Conservation (phyloP, 2,888 invertebrate genomes). For the Scaptomyza parva region DNA sequence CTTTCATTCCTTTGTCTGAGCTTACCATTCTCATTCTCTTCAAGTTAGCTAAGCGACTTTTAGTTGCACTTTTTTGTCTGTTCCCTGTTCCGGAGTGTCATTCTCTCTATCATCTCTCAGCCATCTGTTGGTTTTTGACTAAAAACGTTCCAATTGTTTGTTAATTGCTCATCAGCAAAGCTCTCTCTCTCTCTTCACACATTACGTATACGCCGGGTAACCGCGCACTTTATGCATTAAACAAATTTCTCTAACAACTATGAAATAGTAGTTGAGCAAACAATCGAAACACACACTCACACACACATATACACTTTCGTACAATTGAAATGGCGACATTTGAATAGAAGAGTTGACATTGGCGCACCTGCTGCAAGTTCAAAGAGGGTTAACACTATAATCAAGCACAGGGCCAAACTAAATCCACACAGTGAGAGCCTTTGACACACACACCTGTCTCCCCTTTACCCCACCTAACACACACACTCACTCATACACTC, state of each 20-base stretch:
- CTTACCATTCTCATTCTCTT: background rate
- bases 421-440: constrained; percentile 43
- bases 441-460: constrained; percentile 35
- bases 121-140: constrained; percentile 60
- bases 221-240: constrained; percentile 66
- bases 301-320: constrained; percentile 10
- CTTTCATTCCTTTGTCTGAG: background rate
- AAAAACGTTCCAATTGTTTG: constrained; percentile 74
- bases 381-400: constrained; percentile 75
- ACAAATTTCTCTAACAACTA: constrained; percentile 70
- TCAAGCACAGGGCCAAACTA: constrained; percentile 59
- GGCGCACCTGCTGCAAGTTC: constrained; percentile 73
- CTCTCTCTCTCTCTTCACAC: constrained; percentile 47
- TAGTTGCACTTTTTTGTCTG: constrained; percentile 2
- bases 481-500: constrained; percentile 39
- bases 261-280: constrained; percentile 68
- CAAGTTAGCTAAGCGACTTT: constrained; percentile 16
- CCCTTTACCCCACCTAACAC: constrained; percentile 12
- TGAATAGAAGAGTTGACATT: constrained; percentile 55
- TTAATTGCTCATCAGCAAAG: constrained; percentile 73
- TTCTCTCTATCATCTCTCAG: constrained; percentile 29
- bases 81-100: constrained; percentile 17
- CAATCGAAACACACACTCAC: constrained; percentile 41
- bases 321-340: constrained; percentile 68
- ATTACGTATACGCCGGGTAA: constrained; percentile 73